Conservation (phyloP, 2,113 vertebrate genomes). For the Trogon melanurus region DNA sequence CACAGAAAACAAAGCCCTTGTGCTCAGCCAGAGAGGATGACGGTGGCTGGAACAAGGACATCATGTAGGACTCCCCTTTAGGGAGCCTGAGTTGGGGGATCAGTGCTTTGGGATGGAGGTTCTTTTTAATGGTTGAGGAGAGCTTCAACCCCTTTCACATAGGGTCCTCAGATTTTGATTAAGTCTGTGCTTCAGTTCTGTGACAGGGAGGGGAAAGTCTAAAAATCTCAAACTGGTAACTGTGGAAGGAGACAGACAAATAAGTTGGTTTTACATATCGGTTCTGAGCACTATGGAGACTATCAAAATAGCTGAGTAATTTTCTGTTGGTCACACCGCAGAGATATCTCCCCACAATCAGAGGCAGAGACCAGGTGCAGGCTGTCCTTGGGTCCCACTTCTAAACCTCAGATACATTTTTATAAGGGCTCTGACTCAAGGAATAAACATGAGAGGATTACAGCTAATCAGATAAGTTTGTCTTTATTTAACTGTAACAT, state of each 20-base stretch:
- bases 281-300: neutral
- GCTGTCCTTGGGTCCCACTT: conserved; percentile 23
- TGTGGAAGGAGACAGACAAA: neutral
- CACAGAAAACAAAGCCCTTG: neutral
- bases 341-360: neutral
- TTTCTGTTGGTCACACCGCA: neutral
- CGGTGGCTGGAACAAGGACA: neutral
- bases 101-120: neutral
- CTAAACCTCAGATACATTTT: conserved; percentile 35
- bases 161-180: neutral
- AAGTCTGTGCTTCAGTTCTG: neutral
- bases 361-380: neutral
- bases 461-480: conserved; percentile 40
- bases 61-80: neutral
- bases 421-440: conserved; percentile 1
- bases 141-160: accelerated
- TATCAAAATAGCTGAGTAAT: neutral
- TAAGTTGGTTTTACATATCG: neutral
- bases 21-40: neutral
- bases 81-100: neutral
- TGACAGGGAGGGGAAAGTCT: neutral
- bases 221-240: neutral
- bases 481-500: conserved; percentile 54
- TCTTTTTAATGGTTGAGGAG: neutral
- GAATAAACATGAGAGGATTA: conserved; percentile 64